Evolutionary conservation across 1,140 invertebrate species (phyloP).

Genomic region (Drosophila dunni): DNA sequence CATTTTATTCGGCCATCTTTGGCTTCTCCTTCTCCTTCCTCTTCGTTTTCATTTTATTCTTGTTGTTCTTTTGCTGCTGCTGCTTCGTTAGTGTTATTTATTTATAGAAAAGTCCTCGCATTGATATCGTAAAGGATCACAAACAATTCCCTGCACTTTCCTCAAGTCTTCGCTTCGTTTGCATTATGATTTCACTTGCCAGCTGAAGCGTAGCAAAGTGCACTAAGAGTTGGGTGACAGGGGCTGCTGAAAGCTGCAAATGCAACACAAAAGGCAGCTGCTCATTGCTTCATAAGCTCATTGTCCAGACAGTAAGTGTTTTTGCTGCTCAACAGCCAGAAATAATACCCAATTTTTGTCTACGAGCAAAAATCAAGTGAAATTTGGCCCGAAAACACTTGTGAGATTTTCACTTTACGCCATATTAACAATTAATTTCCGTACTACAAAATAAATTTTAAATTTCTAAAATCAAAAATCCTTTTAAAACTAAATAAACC

Average conservation of each 20-base stretch:
- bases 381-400: not conserved
- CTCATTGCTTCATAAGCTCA: slow-evolving; percentile 6
- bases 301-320: slow-evolving; percentile 10
- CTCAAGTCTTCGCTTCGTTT: slow-evolving; percentile 4
- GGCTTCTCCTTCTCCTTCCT: not conserved
- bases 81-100: slow-evolving; percentile 52
- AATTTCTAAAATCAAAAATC: no score
- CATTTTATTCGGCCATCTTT: slow-evolving; percentile 10
- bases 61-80: not conserved
- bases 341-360: slow-evolving; percentile 1
- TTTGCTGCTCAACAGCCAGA: slow-evolving; percentile 9
- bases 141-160: slow-evolving; percentile 25
- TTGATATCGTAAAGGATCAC: slow-evolving; percentile 29
- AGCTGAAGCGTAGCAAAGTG: slow-evolving; percentile 10
- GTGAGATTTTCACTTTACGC: not conserved
- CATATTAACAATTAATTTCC: not conserved
- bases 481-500: not conserved
- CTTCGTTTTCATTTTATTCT: slow-evolving; percentile 17
- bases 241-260: not conserved
- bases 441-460: not conserved
- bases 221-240: not conserved
- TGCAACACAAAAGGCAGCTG: not conserved
- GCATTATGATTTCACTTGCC: slow-evolving; percentile 11
- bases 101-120: slow-evolving; percentile 21
- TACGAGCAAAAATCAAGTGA: not conserved